Evolutionary conservation across 2,888 invertebrate species (phyloP).

Genomic region (Kuschelorhynchus macadamiae): DNA sequence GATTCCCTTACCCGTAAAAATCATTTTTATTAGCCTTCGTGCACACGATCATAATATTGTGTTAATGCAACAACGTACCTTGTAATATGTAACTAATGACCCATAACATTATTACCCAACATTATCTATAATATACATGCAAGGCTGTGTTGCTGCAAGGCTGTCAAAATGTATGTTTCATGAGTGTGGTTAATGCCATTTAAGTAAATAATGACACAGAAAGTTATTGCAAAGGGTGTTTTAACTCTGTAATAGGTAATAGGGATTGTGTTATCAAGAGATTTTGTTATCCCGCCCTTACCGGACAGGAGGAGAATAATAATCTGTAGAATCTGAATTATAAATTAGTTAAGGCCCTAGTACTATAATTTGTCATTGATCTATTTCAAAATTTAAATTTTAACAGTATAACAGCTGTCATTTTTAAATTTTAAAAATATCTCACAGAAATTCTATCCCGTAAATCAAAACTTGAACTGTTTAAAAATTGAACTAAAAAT

Average conservation of each 20-base stretch:
- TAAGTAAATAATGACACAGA: conserved; percentile 48
- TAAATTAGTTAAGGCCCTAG: too few species aligned
- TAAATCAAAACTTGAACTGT: too few species aligned
- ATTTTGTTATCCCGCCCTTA: too few species aligned
- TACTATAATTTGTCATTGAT: too few species aligned
- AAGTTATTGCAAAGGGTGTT: conserved; percentile 26
- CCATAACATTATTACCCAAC: conserved; percentile 47
- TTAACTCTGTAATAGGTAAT: conserved; percentile 27
- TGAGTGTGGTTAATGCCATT: conserved; percentile 40
- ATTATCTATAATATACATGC: conserved; percentile 48
- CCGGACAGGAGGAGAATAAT: too few species aligned
- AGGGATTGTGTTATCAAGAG: conserved; percentile 19
- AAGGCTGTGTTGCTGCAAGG: conserved; percentile 34
- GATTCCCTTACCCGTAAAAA: too few species aligned
- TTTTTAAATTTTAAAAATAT: too few species aligned
- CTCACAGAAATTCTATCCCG: too few species aligned
- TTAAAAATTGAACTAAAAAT: too few species aligned
- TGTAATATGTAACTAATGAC: conserved; percentile 46
- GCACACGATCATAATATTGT: conserved; percentile 20
- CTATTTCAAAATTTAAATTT: too few species aligned
- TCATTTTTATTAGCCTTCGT: conserved; percentile 9
- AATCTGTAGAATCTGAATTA: too few species aligned
- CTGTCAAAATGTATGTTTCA: conserved; percentile 35
- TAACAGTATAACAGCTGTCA: too few species aligned
- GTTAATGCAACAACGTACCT: conserved; percentile 38